Percentiles rank a stretch among this genome's conserved stretches.
Evolutionary conservation across 2,797 vertebrate genomes (phyloP).

Genomic region (Hoplostethus atlanticus): DNA sequence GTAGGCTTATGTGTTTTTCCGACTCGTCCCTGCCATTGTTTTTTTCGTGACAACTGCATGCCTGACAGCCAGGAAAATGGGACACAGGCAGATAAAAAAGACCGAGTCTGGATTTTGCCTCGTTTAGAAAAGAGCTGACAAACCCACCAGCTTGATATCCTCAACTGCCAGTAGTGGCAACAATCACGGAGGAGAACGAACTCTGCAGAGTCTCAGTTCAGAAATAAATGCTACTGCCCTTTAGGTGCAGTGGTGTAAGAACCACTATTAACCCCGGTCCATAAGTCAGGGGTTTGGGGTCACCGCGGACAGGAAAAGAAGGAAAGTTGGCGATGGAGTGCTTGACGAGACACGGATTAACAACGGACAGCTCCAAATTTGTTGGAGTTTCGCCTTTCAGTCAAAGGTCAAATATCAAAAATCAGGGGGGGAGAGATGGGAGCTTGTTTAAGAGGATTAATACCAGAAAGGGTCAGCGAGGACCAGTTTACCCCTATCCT

Average conservation of each 20-base stretch:
- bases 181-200: conserved; percentile 42
- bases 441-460: conserved; percentile 73
- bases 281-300: conserved; percentile 40
- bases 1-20: conserved; percentile 76
- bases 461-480: conserved; percentile 34
- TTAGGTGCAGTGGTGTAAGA: conserved; percentile 26
- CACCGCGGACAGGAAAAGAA: conserved; percentile 1
- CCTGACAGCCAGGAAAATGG: conserved; percentile 77
- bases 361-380: conserved; percentile 41
- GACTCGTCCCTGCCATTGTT: conserved; percentile 73
- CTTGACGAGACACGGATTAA: conserved; percentile 55
- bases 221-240: conserved; percentile 51
- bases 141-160: conserved; percentile 66
- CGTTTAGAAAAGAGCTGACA: conserved; percentile 75
- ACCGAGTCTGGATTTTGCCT: conserved; percentile 71
- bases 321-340: conserved; percentile 48
- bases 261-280: conserved; percentile 48
- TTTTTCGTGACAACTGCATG: conserved; percentile 72
- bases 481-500: conserved; percentile 50
- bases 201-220: conserved; percentile 18
- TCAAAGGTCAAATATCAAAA: conserved; percentile 63
- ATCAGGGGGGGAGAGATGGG: conserved; percentile 17
- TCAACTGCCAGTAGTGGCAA: conserved; percentile 42
- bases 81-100: conserved; percentile 70
- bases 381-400: conserved; percentile 31